These are phyloP conservation scores for Lasioglossum vierecki DNA, from an alignment of 2,888 invertebrate species.

Conservation along the genomic window DNA sequence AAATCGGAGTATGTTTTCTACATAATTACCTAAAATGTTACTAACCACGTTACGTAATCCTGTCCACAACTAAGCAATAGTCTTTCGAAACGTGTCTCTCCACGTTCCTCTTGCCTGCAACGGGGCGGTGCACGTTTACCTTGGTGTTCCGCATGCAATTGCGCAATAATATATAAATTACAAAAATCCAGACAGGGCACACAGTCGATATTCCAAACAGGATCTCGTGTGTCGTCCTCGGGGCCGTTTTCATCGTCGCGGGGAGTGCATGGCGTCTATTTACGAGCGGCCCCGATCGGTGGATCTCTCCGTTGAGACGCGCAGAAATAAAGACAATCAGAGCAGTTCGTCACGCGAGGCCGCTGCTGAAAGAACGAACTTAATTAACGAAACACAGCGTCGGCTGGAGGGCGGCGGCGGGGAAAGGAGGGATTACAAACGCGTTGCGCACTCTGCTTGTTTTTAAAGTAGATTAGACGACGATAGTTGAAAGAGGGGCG, in stretches of 20 bases:
- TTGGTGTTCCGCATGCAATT: neutral
- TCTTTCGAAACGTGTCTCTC: neutral
- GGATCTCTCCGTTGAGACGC: neutral
- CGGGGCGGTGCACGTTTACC: neutral
- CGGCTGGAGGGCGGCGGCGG: neutral
- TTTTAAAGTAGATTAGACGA: slow-evolving; percentile 42
- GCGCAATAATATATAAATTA: neutral
- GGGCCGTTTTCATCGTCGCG: neutral
- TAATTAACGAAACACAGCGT: slow-evolving; percentile 37
- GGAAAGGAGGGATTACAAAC: neutral
- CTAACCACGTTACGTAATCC: too few species aligned
- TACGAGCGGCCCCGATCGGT: slow-evolving; percentile 4
- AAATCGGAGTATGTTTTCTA: too few species aligned
- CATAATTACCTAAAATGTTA: too few species aligned
- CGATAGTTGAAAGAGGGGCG: slow-evolving; percentile 24
- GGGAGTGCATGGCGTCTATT: neutral
- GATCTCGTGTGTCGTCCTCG: neutral
- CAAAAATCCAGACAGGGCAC: neutral
- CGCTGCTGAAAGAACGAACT: slow-evolving; percentile 15
- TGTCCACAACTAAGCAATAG: neutral
- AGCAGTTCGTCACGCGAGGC: slow-evolving; percentile 24
- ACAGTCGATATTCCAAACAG: neutral
- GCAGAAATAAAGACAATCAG: slow-evolving; percentile 15
- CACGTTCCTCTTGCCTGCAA: neutral
- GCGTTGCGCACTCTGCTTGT: slow-evolving; percentile 12